phyloP scores from a whole-genome alignment of 2,797 vertebrate species.

The Leuciscus waleckii region DNA sequence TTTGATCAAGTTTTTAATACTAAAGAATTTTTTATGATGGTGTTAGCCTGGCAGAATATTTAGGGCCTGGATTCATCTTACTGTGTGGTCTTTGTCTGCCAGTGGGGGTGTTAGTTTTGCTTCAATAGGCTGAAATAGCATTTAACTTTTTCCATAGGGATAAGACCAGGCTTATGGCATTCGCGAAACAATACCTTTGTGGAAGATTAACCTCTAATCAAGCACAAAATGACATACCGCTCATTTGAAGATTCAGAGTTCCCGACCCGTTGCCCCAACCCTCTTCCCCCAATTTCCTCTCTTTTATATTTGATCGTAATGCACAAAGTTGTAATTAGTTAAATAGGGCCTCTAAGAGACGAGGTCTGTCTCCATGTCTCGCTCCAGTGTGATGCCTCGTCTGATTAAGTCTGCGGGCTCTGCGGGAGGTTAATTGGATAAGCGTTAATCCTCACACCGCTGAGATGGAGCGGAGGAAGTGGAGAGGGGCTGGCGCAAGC shows the following conservation, averaged over 20 bases:
- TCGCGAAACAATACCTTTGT: conserved; percentile 73
- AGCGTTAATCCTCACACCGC: conserved; percentile 89
- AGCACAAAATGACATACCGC: conserved; percentile 70
- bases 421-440: conserved; percentile 92
- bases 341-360: conserved; percentile 75
- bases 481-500: conserved; percentile 68
- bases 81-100: conserved; percentile 82
- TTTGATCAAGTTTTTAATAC: conserved; percentile 72
- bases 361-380: conserved; percentile 74
- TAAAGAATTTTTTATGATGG: conserved; percentile 55
- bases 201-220: conserved; percentile 77
- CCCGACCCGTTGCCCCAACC: conserved; percentile 56
- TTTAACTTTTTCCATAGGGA: conserved; percentile 68
- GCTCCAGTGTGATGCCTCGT: conserved; percentile 72
- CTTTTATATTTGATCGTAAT: conserved; percentile 74
- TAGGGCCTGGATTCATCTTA: conserved; percentile 66
- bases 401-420: conserved; percentile 82
- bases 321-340: conserved; percentile 85
- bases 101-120: conserved; percentile 75
- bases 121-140: conserved; percentile 82
- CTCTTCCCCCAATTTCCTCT: conserved; percentile 64
- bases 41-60: conserved; percentile 68
- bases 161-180: conserved; percentile 68
- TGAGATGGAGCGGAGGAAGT: conserved; percentile 81
- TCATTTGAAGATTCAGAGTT: conserved; percentile 72